Conservation (phyloP, 2,797 vertebrate species). For the Spinus olivaceus region DNA sequence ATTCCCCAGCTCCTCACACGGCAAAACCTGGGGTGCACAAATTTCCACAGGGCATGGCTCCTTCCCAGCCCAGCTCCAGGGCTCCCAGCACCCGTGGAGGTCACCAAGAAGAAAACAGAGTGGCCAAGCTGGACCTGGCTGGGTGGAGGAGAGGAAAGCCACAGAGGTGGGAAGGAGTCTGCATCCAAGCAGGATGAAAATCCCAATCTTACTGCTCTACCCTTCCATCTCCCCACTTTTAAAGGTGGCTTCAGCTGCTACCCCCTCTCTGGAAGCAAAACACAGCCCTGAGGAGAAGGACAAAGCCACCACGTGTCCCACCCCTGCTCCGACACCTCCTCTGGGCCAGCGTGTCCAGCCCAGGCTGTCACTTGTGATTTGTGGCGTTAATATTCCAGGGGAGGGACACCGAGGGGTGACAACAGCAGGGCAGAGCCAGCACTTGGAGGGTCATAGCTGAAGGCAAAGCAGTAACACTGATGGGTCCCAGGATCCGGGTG, state of each 20-base stretch:
- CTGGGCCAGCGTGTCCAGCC: not conserved
- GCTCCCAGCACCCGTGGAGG: accelerated
- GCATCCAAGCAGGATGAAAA: accelerated
- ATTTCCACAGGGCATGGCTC: accelerated
- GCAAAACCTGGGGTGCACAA: not conserved
- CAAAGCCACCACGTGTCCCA: not conserved
- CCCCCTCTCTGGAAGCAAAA: not conserved
- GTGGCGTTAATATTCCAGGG: slow-evolving; percentile 58
- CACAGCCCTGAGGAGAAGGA: not conserved
- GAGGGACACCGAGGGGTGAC: not conserved
- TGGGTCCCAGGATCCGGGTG: not conserved
- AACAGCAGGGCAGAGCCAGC: not conserved
- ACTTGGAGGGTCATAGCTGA: not conserved
- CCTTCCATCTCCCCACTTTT: not conserved
- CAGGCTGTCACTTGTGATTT: slow-evolving; percentile 41
- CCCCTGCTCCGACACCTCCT: not conserved
- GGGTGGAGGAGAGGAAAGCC: not conserved
- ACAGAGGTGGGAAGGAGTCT: not conserved
- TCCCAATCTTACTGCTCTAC: not conserved
- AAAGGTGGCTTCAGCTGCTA: not conserved
- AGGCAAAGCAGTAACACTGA: slow-evolving; percentile 21
- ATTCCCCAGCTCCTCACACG: accelerated
- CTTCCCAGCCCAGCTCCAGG: not conserved
- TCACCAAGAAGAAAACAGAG: not conserved
- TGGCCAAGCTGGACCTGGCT: accelerated